Percentiles rank a stretch among this genome's conserved stretches.
These are phyloP conservation scores for Myotis daubentonii DNA, from an alignment of 2,797 vertebrate species.

Conservation along the genomic window DNA sequence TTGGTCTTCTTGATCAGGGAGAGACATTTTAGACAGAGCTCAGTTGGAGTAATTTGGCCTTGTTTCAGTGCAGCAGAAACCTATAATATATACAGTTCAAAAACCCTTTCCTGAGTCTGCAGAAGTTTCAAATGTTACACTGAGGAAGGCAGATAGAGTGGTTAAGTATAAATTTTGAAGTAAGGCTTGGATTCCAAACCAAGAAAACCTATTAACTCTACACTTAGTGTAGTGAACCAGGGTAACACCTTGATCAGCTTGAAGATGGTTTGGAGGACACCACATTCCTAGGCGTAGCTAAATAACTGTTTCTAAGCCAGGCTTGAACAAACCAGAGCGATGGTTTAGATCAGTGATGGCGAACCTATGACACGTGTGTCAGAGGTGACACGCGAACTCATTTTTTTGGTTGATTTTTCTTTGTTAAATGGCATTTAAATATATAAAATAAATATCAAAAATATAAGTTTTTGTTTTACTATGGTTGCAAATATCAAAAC, in stretches of 20 bases:
- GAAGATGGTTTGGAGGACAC: not conserved
- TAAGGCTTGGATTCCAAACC: not conserved
- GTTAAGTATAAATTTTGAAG: not conserved
- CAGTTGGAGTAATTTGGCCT: conserved; percentile 89
- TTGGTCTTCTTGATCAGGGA: conserved; percentile 90
- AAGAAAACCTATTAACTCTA: not conserved
- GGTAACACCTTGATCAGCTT: not conserved
- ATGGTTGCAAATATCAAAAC: too few relatives aligned
- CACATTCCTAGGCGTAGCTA: not conserved
- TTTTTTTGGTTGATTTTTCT: too few relatives aligned
- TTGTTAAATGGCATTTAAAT: too few relatives aligned
- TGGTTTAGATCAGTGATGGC: not conserved
- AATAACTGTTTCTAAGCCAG: not conserved
- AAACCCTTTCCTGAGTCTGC: not conserved
- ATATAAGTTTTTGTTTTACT: too few relatives aligned
- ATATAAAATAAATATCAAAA: too few relatives aligned
- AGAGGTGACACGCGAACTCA: too few relatives aligned
- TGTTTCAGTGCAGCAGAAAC: conserved; percentile 90
- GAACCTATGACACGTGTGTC: too few relatives aligned
- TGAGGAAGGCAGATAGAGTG: not conserved
- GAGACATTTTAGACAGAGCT: conserved; percentile 93
- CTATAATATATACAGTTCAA: conserved; percentile 81
- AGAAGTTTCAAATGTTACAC: not conserved
- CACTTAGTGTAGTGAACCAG: not conserved
- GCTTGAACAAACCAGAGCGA: not conserved